phyloP scores from a whole-genome alignment of 2,797 vertebrate genomes.

The Leptatherina wallacei region DNA sequence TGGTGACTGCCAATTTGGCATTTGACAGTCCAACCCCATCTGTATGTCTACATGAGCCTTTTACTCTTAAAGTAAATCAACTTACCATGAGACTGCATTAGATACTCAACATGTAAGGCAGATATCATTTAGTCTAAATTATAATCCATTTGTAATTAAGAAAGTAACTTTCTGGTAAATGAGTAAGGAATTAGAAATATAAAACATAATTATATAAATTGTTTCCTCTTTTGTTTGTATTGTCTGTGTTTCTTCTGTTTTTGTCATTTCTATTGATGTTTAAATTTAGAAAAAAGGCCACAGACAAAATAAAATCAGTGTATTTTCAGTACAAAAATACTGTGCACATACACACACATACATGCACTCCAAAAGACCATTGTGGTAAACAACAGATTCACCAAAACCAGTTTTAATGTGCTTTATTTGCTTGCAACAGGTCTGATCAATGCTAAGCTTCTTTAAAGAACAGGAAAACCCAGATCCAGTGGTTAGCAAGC shows the following conservation, averaged over 20 bases:
- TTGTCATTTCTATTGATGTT: no score
- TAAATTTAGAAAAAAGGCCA: no score
- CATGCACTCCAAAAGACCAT: neutral
- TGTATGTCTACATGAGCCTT: neutral
- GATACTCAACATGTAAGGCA: neutral
- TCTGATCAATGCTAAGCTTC: neutral
- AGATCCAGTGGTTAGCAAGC: no score
- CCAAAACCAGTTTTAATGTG: neutral
- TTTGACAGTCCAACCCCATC: neutral
- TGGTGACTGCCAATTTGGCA: conserved; percentile 25
- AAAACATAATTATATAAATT: no score
- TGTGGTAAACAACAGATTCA: neutral
- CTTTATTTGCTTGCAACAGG: neutral
- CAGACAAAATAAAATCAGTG: no score
- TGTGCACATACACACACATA: no score
- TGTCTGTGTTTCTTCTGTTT: no score
- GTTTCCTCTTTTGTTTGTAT: no score
- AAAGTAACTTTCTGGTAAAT: neutral
- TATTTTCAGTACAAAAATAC: neutral
- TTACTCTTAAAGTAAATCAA: neutral
- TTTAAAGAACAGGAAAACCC: neutral
- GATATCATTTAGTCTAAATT: neutral
- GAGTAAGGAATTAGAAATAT: neutral
- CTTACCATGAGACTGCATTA: neutral
- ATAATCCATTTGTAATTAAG: neutral